Base-by-base conservation (phyloP, 2,113 vertebrate genomes). In the Bufo bufo region DNA sequence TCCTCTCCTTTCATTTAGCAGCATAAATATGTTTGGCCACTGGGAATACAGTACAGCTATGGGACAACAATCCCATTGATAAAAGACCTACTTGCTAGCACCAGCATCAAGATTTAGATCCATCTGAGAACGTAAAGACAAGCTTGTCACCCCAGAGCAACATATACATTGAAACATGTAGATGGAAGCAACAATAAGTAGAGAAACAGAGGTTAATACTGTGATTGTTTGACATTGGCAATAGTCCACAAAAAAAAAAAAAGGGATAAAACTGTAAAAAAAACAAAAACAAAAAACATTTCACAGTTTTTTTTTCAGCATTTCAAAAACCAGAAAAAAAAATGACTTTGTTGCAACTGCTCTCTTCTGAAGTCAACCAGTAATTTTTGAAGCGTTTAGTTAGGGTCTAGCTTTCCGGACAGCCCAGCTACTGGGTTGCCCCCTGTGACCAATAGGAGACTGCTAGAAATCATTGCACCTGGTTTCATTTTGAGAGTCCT, bases 11-110 rank as follows among this genome's bases (percentile, higher is more conserved):
- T 94, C 91, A 96, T 96, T 96, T 99, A 99, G 97, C 98, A 99
- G 98, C 98, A 99, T 99, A 97, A 97, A 97, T 97, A 97, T 97
- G 97, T 99, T 99, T 99, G 97, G 98, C 98, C 98, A 98, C 97
- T 97, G 96, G 96, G 96, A 96, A 96, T 96, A 97, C 96, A 96
- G 96, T 96, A 96, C 95, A 97, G 97, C 96, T 95, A 90, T 90
- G 94, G 96, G 95, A 96, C 93, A 93, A 95, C 95, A 91, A 96
- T 96, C 96, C 95, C 94, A 1, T 94, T 93, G 92, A 91, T 94
- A 93, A 96, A 75, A 96, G 95, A 96, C 95, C 95, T 95, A 96
- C 95, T 75, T 95, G 95, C 93, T 95, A 97, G 96, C 97, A 96
- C 96, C 95, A 95, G 96, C 95, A 92, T 94, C 93, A 93, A 96